Percentiles rank a stretch among this genome's conserved stretches.
phyloP scores from a whole-genome alignment of 1,140 invertebrate genomes.

The Dinothrombium tinctorium region DNA sequence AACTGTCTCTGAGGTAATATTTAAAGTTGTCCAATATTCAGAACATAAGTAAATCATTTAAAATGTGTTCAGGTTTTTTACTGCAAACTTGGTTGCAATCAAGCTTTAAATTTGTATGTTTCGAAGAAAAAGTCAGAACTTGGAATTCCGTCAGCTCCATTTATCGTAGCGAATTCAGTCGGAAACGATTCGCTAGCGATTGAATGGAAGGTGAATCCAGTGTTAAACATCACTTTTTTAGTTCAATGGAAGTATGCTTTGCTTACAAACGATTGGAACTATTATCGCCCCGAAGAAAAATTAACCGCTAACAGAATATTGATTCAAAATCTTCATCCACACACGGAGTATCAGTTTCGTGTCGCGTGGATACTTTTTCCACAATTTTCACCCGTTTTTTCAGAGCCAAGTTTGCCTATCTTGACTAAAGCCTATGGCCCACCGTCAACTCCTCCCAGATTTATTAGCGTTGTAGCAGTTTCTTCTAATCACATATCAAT shows the following conservation, averaged over 20 bases:
- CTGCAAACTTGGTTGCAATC: background rate
- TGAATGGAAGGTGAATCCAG: background rate
- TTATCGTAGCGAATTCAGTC: background rate
- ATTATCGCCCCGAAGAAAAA: background rate
- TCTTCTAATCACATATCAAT: constrained; percentile 58
- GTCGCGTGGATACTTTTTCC: constrained; percentile 39
- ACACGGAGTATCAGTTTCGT: constrained; percentile 73
- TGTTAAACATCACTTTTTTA: background rate
- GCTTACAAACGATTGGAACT: background rate
- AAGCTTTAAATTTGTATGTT: background rate
- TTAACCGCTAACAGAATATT: background rate
- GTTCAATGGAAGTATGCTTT: background rate
- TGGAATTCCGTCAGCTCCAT: background rate
- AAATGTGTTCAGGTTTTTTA: too few relatives aligned
- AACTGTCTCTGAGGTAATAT: too few relatives aligned
- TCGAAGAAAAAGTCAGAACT: background rate
- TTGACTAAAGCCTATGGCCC: background rate
- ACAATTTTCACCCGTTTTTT: background rate
- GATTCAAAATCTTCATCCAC: constrained; percentile 43
- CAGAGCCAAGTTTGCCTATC: background rate
- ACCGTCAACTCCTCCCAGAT: constrained; percentile 24
- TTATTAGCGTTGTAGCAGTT: constrained; percentile 42
- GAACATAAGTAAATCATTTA: too few relatives aligned
- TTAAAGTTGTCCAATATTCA: too few relatives aligned
- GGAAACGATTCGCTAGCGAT: background rate